A percentile compares a stretch with the other conserved stretches of the same genome.
These are phyloP conservation scores for Platycheirus rosarum DNA, from an alignment of 2,888 invertebrate genomes.

Conservation along the genomic window DNA sequence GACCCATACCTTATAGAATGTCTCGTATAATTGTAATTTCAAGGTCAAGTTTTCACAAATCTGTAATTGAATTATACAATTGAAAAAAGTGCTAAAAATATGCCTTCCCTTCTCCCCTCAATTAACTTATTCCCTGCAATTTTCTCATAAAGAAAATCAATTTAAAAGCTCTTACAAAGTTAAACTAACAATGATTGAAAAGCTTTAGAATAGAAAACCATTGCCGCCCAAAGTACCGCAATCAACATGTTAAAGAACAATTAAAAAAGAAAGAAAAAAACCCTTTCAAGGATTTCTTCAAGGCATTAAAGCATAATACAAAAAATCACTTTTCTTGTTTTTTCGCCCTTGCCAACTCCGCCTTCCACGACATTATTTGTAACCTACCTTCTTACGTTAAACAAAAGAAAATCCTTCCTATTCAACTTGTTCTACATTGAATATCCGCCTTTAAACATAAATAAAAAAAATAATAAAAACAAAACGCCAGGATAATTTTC, in stretches of 20 bases:
- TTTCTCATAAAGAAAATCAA: no score
- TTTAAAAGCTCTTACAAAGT: no score
- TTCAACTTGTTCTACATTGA: constrained; percentile 60
- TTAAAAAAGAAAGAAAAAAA: no score
- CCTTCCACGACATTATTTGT: background rate
- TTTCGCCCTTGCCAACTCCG: background rate
- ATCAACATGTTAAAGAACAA: constrained; percentile 66
- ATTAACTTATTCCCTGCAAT: no score
- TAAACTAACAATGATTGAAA: background rate
- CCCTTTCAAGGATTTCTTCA: constrained; percentile 59
- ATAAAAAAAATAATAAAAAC: constrained; percentile 2
- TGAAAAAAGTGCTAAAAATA: no score
- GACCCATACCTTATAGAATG: no score
- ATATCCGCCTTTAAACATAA: constrained; percentile 39
- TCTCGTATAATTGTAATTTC: no score
- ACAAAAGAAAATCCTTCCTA: constrained; percentile 41
- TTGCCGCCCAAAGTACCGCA: constrained; percentile 38
- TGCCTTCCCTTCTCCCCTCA: no score
- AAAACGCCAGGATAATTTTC: constrained; percentile 46
- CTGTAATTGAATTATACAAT: no score
- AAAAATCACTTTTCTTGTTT: constrained; percentile 61
- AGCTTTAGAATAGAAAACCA: background rate
- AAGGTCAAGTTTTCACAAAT: no score
- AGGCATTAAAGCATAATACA: constrained; percentile 57
- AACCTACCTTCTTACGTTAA: background rate